A percentile compares a stretch with the other conserved stretches of the same genome.
Evolutionary conservation across 2,113 vertebrate species (phyloP).

Genomic region (Falcunculus frontatus): DNA sequence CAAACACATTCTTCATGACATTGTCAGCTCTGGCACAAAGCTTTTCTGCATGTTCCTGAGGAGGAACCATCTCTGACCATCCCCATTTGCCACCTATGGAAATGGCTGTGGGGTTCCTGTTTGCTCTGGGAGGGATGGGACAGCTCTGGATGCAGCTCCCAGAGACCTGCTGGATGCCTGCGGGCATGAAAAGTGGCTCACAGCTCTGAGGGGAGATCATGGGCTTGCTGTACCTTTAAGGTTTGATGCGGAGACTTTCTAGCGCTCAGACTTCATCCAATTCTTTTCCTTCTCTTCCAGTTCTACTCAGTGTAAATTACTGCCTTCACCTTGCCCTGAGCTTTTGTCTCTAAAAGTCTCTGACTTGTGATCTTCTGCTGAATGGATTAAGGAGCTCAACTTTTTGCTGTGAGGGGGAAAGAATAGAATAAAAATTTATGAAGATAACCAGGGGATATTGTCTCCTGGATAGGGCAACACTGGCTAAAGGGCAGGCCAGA

Average conservation of each 20-base stretch:
- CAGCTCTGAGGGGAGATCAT: not conserved
- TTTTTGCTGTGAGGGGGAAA: not conserved
- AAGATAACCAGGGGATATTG: not conserved
- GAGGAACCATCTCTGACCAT: not conserved
- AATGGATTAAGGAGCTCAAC: not conserved
- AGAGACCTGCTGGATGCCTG: not conserved
- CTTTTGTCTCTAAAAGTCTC: not conserved
- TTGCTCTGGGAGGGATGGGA: not conserved
- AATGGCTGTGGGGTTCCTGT: not conserved
- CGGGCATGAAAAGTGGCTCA: not conserved
- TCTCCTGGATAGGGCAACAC: not conserved
- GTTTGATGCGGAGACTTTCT: not conserved
- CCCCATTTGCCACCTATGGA: not conserved
- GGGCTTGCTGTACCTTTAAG: not conserved
- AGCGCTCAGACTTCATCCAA: not conserved
- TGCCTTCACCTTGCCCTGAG: not conserved
- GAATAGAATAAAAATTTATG: not conserved
- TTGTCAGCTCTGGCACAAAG: not conserved
- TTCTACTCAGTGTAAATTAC: not conserved
- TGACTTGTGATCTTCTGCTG: not conserved
- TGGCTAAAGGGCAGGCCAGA: not conserved
- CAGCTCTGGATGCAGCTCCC: not conserved
- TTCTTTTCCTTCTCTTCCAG: not conserved
- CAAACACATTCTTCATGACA: not conserved
- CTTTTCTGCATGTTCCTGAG: not conserved